Evolutionary conservation across 2,888 invertebrate genomes (phyloP).

Genomic region (Lasius platythorax): DNA sequence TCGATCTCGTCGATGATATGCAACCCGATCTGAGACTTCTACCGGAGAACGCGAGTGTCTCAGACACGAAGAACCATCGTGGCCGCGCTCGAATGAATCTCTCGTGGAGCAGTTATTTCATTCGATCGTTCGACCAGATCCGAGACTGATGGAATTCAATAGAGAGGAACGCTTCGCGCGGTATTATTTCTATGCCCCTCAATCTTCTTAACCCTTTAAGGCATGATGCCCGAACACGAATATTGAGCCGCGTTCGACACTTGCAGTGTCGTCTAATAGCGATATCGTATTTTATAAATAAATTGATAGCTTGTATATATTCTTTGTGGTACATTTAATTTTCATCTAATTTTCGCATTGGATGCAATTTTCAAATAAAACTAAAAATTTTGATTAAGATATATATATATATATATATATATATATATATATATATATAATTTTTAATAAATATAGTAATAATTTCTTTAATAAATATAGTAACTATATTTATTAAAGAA

Average conservation of each 20-base stretch:
- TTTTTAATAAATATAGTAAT: no score
- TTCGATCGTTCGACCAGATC: constrained; percentile 49
- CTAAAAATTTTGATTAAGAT: not conserved
- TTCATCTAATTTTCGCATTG: not conserved
- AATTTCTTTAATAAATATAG: no score
- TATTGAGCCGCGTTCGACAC: not conserved
- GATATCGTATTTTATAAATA: constrained; percentile 7
- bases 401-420: not conserved
- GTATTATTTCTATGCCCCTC: constrained; percentile 39
- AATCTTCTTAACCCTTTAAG: constrained; percentile 47
- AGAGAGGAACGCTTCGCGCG: constrained; percentile 43
- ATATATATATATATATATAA: not conserved
- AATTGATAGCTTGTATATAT: not conserved
- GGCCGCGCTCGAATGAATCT: constrained; percentile 29
- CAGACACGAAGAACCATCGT: constrained; percentile 48
- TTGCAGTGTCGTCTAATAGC: constrained; percentile 2
- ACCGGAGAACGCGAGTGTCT: constrained; percentile 52
- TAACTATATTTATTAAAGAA: not conserved
- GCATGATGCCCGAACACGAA: constrained; percentile 18
- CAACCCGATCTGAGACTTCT: constrained; percentile 27
- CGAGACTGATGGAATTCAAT: constrained; percentile 47
- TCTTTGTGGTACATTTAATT: not conserved
- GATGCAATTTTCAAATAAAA: not conserved
- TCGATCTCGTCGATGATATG: constrained; percentile 52
- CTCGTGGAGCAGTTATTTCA: constrained; percentile 37